phyloP scores from a whole-genome alignment of 2,797 vertebrate genomes.

The Mormyrops boulengeri region DNA sequence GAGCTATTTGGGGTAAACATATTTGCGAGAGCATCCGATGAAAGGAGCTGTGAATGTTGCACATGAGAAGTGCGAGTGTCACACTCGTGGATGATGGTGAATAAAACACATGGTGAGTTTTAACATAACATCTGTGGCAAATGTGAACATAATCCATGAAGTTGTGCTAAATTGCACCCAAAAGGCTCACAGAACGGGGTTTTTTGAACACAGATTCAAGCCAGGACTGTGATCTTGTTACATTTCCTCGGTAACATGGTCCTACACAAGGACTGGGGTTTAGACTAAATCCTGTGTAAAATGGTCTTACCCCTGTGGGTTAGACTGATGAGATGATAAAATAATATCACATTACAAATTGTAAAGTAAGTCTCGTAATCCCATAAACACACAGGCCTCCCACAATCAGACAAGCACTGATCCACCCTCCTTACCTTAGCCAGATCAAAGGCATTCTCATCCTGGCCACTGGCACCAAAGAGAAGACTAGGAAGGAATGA shows the following conservation, averaged over 20 bases:
- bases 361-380: neutral
- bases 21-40: neutral
- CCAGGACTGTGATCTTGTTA: neutral
- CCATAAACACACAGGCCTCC: neutral
- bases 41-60: neutral
- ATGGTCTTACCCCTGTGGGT: neutral
- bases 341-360: neutral
- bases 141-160: neutral
- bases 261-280: neutral
- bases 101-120: neutral
- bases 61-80: neutral
- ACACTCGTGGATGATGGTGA: neutral
- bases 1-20: neutral
- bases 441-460: neutral
- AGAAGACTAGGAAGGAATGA: neutral
- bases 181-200: neutral
- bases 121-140: neutral
- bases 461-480: neutral
- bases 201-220: neutral
- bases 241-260: neutral
- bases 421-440: neutral
- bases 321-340: neutral
- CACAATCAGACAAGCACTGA: neutral
- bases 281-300: neutral
- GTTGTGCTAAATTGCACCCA: neutral